Base-by-base conservation (phyloP, 2,113 vertebrate species). In the Benitochromis conjunctus region DNA sequence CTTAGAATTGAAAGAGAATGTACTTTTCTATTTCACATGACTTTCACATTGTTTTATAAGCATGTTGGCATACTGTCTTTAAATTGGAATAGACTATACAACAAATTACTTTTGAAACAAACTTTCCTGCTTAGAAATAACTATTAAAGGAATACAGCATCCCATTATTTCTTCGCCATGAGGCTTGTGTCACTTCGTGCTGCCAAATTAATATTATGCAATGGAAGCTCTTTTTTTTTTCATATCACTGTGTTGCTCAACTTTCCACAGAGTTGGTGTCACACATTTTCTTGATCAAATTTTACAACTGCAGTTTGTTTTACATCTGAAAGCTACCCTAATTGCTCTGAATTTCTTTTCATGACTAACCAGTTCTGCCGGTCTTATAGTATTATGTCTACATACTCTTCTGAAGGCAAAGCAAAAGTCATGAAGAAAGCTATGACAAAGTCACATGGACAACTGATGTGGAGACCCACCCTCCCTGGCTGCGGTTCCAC, bases 401-500 rank as follows among this genome's bases (percentile, higher is more conserved):
- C 18, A 53, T 81, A 38, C 38, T 57, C 46, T 19, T 43, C 43
- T 38, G 5, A 78, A 98, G 97, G 97, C 66, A 95, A 87, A 97
- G 96, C 71, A 85, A 89, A 88, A 96, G 95, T 88, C 91, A 94
- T 86, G 95, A 96, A 85, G 81, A 92, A 16, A 95, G 92, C 83
- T 96, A 92, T 13, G 95, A 95, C 89, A 92, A 94, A 94, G 82
- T 94, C 56, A 36, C 88, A 57, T 96, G 96, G 95, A 95, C 96
- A 83, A 85, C 91, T 43, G 2, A 93, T 57, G 38, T 79, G 0
- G 94, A 96, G 55, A 95, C 97, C 53, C 95, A 96, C 74, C 96
- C 97, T 0, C 21, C 95, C 16, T 97, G 96, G 97, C 94, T 97
- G 9, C 95, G 93, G 14, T 97, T 97, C 92, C 96, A 97, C 43